These are phyloP conservation scores for Eptatretus burgeri DNA, from an alignment of 2,113 vertebrate species.

Conservation along the genomic window DNA sequence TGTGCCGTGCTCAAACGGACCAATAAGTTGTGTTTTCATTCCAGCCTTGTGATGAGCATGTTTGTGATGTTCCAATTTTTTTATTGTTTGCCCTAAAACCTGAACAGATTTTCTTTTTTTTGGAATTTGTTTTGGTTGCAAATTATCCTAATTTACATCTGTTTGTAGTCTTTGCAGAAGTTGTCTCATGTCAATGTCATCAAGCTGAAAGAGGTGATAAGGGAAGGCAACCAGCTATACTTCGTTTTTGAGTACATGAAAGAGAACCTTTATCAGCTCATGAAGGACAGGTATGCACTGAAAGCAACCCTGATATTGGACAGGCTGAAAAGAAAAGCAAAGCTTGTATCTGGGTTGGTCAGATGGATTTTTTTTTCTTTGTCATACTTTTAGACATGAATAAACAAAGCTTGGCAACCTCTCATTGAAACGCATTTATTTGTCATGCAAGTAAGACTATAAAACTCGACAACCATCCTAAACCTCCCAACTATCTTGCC, in stretches of 20 bases:
- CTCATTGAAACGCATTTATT: too few species aligned
- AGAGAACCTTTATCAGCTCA: constrained; percentile 91
- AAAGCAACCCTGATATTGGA: not conserved
- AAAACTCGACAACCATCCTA: too few species aligned
- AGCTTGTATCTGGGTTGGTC: not conserved
- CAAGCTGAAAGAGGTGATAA: constrained; percentile 86
- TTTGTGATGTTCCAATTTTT: too few species aligned
- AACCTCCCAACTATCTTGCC: too few species aligned
- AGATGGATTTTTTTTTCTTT: not conserved
- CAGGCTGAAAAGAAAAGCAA: not conserved
- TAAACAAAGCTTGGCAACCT: too few species aligned
- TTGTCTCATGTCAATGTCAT: constrained; percentile 86
- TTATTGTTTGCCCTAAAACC: not conserved
- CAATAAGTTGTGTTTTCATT: too few species aligned
- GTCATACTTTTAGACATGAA: not conserved
- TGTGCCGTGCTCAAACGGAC: too few species aligned
- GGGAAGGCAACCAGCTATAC: constrained; percentile 90
- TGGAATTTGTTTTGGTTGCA: constrained; percentile 11
- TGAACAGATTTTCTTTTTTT: constrained; percentile 8
- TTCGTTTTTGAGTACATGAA: constrained; percentile 99
- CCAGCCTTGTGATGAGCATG: too few species aligned
- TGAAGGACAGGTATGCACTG: constrained; percentile 65
- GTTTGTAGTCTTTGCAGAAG: constrained; percentile 67
- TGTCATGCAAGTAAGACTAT: too few species aligned
- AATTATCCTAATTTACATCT: not conserved